These are phyloP conservation scores for Lucilia sericata DNA, from an alignment of 1,140 invertebrate genomes.

Conservation along the genomic window DNA sequence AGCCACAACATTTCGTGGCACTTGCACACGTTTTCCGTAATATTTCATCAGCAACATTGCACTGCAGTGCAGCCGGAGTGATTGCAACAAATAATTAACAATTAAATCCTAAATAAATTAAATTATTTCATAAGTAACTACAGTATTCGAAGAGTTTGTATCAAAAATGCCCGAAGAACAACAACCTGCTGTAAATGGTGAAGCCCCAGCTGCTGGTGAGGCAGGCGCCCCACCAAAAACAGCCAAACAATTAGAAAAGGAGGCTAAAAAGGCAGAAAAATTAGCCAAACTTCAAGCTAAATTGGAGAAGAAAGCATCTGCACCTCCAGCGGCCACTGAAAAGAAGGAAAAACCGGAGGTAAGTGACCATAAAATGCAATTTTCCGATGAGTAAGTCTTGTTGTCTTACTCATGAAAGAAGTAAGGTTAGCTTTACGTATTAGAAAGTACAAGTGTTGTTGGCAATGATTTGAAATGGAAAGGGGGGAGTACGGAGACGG, in stretches of 20 bases:
- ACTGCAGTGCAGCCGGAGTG: background rate
- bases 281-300: slow-evolving; percentile 93
- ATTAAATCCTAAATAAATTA: background rate
- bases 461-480: background rate
- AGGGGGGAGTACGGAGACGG: background rate
- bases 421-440: slow-evolving; percentile 30
- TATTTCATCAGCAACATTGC: background rate
- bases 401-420: background rate
- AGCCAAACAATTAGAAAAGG: slow-evolving; percentile 90
- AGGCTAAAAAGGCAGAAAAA: slow-evolving; percentile 89
- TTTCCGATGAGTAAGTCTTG: background rate
- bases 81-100: background rate
- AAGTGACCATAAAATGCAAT: slow-evolving; percentile 47
- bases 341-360: slow-evolving; percentile 76
- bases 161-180: slow-evolving; percentile 43
- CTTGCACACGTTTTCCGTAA: slow-evolving; percentile 23
- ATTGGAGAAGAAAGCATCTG: slow-evolving; percentile 80
- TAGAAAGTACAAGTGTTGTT: background rate
- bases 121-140: background rate
- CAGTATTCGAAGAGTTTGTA: background rate
- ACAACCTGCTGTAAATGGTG: slow-evolving; percentile 38
- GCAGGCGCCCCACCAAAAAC: slow-evolving; percentile 75
- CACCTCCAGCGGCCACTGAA: slow-evolving; percentile 70
- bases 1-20: slow-evolving; percentile 12
- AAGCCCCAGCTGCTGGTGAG: slow-evolving; percentile 44